Evolutionary conservation across 92 coral and sea anemone genomes (phyloP), one percentile per base, ranked within the genome.

Genomic region (Muricea muricata): DNA sequence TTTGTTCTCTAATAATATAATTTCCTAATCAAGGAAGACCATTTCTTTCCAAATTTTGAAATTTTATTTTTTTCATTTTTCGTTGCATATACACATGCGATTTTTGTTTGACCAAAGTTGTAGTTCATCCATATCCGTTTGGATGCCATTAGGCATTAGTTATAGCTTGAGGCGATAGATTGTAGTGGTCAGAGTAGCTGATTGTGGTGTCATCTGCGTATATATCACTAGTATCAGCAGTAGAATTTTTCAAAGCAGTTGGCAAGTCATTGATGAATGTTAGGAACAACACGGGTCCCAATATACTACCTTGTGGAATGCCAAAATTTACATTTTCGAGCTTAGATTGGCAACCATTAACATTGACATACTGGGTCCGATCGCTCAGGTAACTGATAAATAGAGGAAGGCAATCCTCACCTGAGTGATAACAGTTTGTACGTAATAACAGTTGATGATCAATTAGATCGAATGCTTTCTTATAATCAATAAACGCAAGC

Each of bases 331-430:
- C n/a, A 18, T 47, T 28, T 32, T 54, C 23, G 50, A 6, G 24
- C 14, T 28, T 56, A 25, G 90, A 80, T 31, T 39, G 57, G 40
- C 41, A 87, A 26, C 73, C 65, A 73, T 69, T 37, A 3, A 39
- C 31, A 71, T 69, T 42, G 23, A 80, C 87, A 58, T 70, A 70
- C 56, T 87, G 90, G 0, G 15, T 46, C 15, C 86, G 32, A 2
- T 61, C 77, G 66, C 80, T 78, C 40, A 52, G 11, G 33, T 79
- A 86, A 30, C 69, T 42, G 32, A 35, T 4, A 35, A 79, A 63
- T 28, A 77, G 25, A 41, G 67, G 11, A 29, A 85, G 23, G n/a
- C 14, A 66, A 45, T 24, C 63, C 65, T 81, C 42, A 10, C 63
- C 80, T 65, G 34, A 47, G 55, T 47, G 55, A 10, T 47, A 10